Evolutionary conservation across 1,140 invertebrate genomes (phyloP).

Genomic region (Pseudoatta argentina): DNA sequence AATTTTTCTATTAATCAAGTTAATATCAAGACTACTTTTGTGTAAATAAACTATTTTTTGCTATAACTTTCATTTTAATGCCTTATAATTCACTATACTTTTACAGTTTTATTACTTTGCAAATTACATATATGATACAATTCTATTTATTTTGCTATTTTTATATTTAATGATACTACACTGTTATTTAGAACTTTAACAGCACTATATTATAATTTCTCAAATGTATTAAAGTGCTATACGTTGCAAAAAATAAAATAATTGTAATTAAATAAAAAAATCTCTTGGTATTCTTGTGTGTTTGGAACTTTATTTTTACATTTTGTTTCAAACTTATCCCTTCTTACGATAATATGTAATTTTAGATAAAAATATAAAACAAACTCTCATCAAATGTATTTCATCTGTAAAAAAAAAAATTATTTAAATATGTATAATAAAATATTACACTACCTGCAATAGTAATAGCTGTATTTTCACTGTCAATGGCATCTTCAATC

Average conservation of each 20-base stretch:
- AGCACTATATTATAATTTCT: neutral
- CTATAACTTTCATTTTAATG: neutral
- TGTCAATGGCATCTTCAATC: slow-evolving; percentile 92
- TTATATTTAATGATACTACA: neutral
- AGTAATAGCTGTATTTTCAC: slow-evolving; percentile 91
- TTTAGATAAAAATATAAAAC: slow-evolving; percentile 5
- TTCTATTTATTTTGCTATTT: neutral
- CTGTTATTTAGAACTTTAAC: neutral
- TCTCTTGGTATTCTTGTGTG: neutral
- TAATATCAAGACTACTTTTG: neutral
- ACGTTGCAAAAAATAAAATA: neutral
- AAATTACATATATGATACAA: neutral
- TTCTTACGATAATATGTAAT: neutral
- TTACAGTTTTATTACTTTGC: neutral
- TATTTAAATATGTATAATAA: slow-evolving; percentile 4
- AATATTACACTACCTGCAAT: slow-evolving; percentile 85
- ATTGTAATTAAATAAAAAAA: slow-evolving; percentile 3
- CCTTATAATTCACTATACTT: neutral
- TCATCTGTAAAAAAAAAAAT: slow-evolving; percentile 7
- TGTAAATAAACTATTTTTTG: slow-evolving; percentile 1
- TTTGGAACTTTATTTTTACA: slow-evolving; percentile 52
- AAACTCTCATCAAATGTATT: neutral
- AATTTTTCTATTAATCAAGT: slow-evolving; percentile 7
- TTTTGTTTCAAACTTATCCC: neutral
- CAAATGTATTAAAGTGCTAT: neutral